Base-by-base conservation (phyloP, 2,113 vertebrate genomes). In the Pseudolaguvia tuberculata region DNA sequence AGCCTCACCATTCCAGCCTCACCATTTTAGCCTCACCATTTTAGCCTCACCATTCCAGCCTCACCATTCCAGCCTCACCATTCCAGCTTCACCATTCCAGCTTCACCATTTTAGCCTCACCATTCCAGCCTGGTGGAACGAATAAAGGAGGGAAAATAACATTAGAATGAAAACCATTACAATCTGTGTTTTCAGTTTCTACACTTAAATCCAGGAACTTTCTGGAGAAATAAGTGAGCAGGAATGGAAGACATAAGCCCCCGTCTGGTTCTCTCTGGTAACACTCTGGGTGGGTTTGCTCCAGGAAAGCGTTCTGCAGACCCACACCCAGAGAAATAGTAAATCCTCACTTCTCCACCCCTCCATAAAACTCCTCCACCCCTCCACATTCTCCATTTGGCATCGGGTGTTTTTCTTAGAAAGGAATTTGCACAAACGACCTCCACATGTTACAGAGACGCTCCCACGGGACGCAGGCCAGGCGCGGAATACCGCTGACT, bases 401-500 rank as follows among this genome's bases (percentile, higher is more conserved):
- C 42, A 58, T 58, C 23, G 63, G 73, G 61, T 82, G 76, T 82
- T 81, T 79, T 78, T 82, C 78, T 83, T 71, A 61, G 70, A 51
- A 57, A 83, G 85, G 83, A 86, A 86, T 88, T 82, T 77, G 73
- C 78, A 79, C 83, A 88, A 89, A 90, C 87, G 63, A 84, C 70
- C 83, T 87, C 88, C 88, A 90, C 79, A 83, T 89, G 89, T 84
- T 81, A 79, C 66, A 77, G 73, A 80, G 87, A 82, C 79, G 78
- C 84, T 81, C 88, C 77, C 85, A 63, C 53, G 85, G 88, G 88
- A 87, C 58, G 4, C 23, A 53, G 83, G 77, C 85, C 72, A 84
- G 79, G 73, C 72, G 80, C 81, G 84, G 78, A 65, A 83, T 85
- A 83, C 72, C 84, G 88, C 87, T 88, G 88, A 88, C 85, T 45